A percentile compares a stretch with the other conserved stretches of the same genome.
Evolutionary conservation across 2,113 vertebrate species (phyloP).

Genomic region (Heliornis fulica): DNA sequence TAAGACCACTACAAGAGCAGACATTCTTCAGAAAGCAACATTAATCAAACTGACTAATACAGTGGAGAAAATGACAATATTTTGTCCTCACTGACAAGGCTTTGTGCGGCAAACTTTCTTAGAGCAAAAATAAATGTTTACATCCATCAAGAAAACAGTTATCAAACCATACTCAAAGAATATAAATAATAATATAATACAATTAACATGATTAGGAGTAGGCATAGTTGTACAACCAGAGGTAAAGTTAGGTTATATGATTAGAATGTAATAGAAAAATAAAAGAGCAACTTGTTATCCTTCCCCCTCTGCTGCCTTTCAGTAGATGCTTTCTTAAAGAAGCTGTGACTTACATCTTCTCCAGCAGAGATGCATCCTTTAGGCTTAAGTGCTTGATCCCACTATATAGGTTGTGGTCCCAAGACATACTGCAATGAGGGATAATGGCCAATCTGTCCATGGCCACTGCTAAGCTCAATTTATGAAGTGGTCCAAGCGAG

Average conservation of each 20-base stretch:
- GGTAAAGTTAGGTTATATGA: neutral
- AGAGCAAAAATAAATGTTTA: neutral
- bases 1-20: neutral
- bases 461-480: neutral
- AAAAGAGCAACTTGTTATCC: neutral
- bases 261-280: neutral
- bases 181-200: neutral
- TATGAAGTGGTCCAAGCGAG: neutral
- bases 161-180: neutral
- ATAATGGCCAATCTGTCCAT: neutral
- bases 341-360: neutral
- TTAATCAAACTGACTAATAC: neutral
- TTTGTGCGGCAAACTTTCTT: neutral
- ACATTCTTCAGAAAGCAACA: neutral
- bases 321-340: neutral
- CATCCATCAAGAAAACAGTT: neutral
- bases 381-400: neutral
- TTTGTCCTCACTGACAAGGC: neutral
- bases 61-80: neutral
- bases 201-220: neutral
- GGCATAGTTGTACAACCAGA: neutral
- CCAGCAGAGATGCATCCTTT: neutral
- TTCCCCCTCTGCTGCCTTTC: neutral
- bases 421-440: neutral
- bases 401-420: neutral